Conservation (phyloP, 2,888 invertebrate genomes). For the Sarcophaga variegata region DNA sequence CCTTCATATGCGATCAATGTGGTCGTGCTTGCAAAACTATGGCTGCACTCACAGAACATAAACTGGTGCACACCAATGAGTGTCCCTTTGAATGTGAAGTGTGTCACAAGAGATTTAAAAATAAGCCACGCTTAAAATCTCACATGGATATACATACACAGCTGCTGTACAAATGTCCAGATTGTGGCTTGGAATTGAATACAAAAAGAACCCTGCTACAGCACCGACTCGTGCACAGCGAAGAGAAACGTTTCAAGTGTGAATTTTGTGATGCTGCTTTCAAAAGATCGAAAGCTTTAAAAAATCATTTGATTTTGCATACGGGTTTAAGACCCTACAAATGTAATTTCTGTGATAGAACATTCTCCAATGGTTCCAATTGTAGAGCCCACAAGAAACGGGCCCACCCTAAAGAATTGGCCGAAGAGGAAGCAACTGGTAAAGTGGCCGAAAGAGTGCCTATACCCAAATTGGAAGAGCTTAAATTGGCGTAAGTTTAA, state of each 20-base stretch:
- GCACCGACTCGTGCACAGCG: conserved; percentile 81
- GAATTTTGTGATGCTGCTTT: conserved; percentile 80
- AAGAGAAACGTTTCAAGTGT: conserved; percentile 79
- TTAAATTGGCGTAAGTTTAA: conserved; percentile 77
- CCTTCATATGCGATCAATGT: conserved; percentile 82
- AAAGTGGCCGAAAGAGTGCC: conserved; percentile 74
- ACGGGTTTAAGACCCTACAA: conserved; percentile 80
- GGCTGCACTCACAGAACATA: conserved; percentile 82
- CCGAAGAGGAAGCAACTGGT: conserved; percentile 80
- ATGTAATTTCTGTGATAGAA: conserved; percentile 80
- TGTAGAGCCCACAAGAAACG: conserved; percentile 81
- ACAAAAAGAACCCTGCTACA: conserved; percentile 82
- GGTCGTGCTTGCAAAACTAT: conserved; percentile 82
- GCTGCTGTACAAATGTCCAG: conserved; percentile 81
- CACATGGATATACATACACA: conserved; percentile 82
- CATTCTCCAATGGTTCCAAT: conserved; percentile 81
- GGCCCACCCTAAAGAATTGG: conserved; percentile 80
- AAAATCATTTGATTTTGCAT: conserved; percentile 81
- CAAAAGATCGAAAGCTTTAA: conserved; percentile 80
- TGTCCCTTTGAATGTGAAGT: conserved; percentile 82
- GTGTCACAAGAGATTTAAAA: conserved; percentile 80
- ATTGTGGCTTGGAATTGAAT: conserved; percentile 81
- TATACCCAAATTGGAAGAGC: conserved; percentile 79
- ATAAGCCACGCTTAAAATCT: conserved; percentile 78
- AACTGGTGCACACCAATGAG: conserved; percentile 82